These are phyloP conservation scores for Rotaria magnacalcarata DNA, from an alignment of 2,888 invertebrate species.

Conservation along the genomic window DNA sequence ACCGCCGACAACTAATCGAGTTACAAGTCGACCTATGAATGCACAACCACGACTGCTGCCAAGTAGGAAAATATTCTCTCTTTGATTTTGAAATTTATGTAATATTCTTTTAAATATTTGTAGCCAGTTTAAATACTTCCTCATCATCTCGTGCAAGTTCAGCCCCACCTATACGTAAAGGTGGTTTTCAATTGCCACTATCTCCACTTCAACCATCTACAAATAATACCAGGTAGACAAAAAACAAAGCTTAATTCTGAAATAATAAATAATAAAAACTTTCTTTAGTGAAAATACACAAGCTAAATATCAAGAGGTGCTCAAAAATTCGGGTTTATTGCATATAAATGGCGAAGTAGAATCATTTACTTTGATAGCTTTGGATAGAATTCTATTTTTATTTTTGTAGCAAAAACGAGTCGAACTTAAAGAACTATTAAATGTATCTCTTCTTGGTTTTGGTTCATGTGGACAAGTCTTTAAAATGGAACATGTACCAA, in stretches of 20 bases:
- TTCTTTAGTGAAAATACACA: slow-evolving; percentile 15
- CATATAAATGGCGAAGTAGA: neutral
- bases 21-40: neutral
- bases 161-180: slow-evolving; percentile 8
- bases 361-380: neutral
- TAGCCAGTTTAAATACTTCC: neutral
- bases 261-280: neutral
- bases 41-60: neutral
- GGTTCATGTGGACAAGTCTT: slow-evolving; percentile 96
- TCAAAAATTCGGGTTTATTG: slow-evolving; percentile 30
- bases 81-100: neutral
- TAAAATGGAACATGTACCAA: slow-evolving; percentile 84
- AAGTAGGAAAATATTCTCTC: neutral
- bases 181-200: slow-evolving; percentile 7
- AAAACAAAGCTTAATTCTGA: neutral
- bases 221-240: neutral
- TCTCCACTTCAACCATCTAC: slow-evolving; percentile 20
- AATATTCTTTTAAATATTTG: neutral
- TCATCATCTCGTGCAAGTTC: slow-evolving; percentile 15
- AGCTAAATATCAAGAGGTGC: slow-evolving; percentile 30
- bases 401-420: neutral
- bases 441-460: slow-evolving; percentile 59
- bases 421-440: neutral
- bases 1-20: neutral
- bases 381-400: too few species aligned